Evolutionary conservation across 2,888 invertebrate genomes (phyloP), one percentile per base, ranked within the genome.

Genomic region (Achlya flavicornis): DNA sequence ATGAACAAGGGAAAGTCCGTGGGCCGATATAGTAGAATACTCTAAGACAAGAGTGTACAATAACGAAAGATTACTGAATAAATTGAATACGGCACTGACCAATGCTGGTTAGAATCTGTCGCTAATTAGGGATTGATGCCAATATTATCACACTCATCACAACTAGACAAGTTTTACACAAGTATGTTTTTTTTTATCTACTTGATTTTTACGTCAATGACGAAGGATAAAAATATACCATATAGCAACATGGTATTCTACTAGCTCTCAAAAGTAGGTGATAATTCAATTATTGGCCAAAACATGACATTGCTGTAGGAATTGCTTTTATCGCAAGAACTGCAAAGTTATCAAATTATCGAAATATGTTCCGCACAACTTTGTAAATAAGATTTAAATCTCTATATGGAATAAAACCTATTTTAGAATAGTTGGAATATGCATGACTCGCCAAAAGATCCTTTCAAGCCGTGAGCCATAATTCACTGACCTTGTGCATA

Each of bases 111-210:
- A 72, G 80, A 84, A 85, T 82, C 70, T 64, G 72, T 68, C 74
- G 73, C 76, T 35, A 3, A 35, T 35, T 3, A 35, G 86, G 86
- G 86, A 83, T 76, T 70, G 67, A 65, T 61, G 86, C 87, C 86
- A 88, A 81, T 73, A 66, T 70, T 76, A 74, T 77, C 78, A 79
- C 71, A 69, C 72, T 74, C 62, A 68, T 72, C 72, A 70, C 68
- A 67, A 48, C 48, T 48, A 48, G 7, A 48, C 7, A 7, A 16
- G 6, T 16, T 48, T 48, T 48, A 48, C 14, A 8, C 48, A 1
- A 16, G 16, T 5, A n/a, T 16, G 16, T 6, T 4, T 2, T 16
- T 48, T 7, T n/a, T 16, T 48, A 48, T 16, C 48, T 16, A 3
- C 48, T 16, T 48, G 8, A 48, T 48, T 48, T 16, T 48, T 14